phyloP scores from a whole-genome alignment of 2,113 vertebrate species.

The Nestor notabilis region DNA sequence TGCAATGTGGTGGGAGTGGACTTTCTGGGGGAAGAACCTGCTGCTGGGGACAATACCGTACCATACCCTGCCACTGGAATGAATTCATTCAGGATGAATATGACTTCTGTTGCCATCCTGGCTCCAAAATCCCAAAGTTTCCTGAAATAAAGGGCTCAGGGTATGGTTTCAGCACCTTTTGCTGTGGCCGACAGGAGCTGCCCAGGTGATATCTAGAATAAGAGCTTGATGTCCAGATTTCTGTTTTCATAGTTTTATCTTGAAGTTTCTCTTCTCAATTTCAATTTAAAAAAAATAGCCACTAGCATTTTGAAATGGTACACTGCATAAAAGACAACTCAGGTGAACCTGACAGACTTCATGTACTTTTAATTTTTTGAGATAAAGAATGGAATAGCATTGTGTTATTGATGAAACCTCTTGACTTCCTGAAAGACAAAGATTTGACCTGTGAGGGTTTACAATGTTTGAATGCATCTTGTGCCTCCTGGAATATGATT shows the following conservation, averaged over 20 bases:
- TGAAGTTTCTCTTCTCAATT: rapidly evolving
- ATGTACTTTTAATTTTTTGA: neutral
- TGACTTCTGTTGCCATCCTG: neutral
- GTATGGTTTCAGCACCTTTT: neutral
- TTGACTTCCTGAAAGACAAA: neutral
- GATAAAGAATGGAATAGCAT: rapidly evolving
- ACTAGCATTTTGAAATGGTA: neutral
- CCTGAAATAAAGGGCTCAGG: neutral
- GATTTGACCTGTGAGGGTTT: neutral
- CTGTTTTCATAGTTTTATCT: neutral
- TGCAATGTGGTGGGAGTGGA: rapidly evolving
- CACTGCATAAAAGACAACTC: neutral
- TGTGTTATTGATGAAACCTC: neutral
- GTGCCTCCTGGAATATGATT: neutral
- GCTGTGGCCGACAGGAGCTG: neutral
- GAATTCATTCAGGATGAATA: too few species aligned
- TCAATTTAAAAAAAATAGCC: neutral
- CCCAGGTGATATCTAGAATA: rapidly evolving
- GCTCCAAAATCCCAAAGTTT: neutral
- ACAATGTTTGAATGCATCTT: rapidly evolving
- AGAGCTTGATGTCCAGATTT: neutral
- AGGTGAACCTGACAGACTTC: neutral
- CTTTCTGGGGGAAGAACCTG: neutral
- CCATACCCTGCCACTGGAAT: rapidly evolving
- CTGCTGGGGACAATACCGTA: neutral